Percentiles rank a stretch among this genome's conserved stretches.
These are phyloP conservation scores for Sebastiscus albofasciatus DNA, from an alignment of 2,797 vertebrate species.

Conservation along the genomic window DNA sequence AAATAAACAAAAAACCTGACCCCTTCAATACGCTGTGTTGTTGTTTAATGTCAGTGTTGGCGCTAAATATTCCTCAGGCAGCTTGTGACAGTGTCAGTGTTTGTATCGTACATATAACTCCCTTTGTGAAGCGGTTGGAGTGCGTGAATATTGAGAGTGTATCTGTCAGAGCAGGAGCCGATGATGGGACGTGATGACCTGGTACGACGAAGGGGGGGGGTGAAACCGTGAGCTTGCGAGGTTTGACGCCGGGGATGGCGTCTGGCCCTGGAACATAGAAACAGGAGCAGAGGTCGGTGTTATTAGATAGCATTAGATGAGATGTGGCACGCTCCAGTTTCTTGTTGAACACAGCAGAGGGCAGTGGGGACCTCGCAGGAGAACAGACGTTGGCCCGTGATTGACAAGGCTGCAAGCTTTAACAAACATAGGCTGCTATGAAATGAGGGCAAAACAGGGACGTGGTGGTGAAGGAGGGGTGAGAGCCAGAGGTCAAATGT, in stretches of 20 bases:
- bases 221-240: neutral
- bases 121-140: neutral
- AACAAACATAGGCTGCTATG: conserved; percentile 42
- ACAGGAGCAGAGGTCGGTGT: conserved; percentile 41
- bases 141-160: neutral
- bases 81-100: conserved; percentile 5
- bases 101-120: neutral
- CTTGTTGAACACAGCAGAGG: conserved; percentile 63
- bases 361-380: conserved; percentile 29
- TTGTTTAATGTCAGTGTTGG: conserved; percentile 11
- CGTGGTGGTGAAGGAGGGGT: neutral
- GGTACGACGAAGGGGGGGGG: neutral
- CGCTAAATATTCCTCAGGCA: conserved; percentile 23
- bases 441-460: conserved; percentile 16
- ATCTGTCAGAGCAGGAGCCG: conserved; percentile 41
- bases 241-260: conserved; percentile 6
- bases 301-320: conserved; percentile 57
- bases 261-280: conserved; percentile 26
- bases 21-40: neutral
- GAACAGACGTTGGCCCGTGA: conserved; percentile 40
- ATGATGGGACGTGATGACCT: conserved; percentile 54
- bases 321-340: conserved; percentile 30
- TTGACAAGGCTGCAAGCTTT: conserved; percentile 54
- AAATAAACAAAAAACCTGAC: neutral
- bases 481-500: conserved; percentile 48